These are phyloP conservation scores for Porites lobata DNA, from an alignment of 92 coral and sea anemone genomes.

Conservation along the genomic window DNA sequence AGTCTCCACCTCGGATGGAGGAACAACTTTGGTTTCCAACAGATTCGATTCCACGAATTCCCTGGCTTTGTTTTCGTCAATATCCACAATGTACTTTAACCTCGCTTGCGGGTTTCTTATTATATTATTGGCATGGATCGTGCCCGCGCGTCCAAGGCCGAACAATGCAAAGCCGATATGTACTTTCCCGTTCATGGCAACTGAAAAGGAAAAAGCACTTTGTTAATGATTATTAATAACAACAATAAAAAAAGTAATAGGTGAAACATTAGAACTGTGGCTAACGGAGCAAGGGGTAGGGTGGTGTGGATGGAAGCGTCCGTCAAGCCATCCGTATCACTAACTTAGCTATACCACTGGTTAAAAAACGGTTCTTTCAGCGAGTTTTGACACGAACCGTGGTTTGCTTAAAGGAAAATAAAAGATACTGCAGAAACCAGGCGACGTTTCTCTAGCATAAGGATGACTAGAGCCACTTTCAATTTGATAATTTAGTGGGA, in stretches of 20 bases:
- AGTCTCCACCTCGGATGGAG: conserved; percentile 40
- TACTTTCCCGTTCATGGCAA: conserved; percentile 19
- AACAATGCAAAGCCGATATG: conserved; percentile 76
- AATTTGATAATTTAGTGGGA: too few relatives aligned
- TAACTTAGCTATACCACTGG: too few relatives aligned
- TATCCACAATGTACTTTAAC: conserved; percentile 86
- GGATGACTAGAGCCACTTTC: too few relatives aligned
- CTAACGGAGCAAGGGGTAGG: not conserved
- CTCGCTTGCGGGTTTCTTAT: conserved; percentile 67
- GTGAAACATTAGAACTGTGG: too few relatives aligned
- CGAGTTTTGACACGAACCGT: too few relatives aligned
- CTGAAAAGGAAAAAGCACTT: not conserved
- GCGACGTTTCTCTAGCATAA: too few relatives aligned
- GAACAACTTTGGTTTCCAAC: conserved; percentile 62
- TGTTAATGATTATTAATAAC: not conserved
- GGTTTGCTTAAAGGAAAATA: too few relatives aligned
- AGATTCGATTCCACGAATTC: conserved; percentile 56
- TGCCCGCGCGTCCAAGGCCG: conserved; percentile 93
- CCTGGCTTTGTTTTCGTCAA: conserved; percentile 76
- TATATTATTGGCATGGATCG: conserved; percentile 81
- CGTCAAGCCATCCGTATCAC: too few relatives aligned
- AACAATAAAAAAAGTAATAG: not conserved
- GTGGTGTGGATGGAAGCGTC: too few relatives aligned
- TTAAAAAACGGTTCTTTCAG: too few relatives aligned
- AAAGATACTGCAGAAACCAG: too few relatives aligned